phyloP scores from a whole-genome alignment of 2,888 invertebrate species.

The Ectemnius continuus region DNA sequence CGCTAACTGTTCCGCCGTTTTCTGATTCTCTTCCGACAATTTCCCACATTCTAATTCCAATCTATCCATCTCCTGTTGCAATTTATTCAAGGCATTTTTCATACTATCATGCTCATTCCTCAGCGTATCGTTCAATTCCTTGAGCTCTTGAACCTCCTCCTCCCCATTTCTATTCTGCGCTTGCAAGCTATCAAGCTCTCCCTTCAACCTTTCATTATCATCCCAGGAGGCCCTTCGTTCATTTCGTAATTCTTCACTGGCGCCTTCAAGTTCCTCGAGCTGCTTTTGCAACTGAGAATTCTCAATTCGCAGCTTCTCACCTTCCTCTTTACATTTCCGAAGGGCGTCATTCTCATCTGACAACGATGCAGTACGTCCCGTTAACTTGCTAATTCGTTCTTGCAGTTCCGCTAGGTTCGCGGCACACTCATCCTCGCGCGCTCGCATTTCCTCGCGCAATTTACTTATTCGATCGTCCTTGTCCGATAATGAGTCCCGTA shows the following conservation, averaged over 20 bases:
- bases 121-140: constrained; percentile 33
- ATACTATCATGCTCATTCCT: constrained; percentile 36
- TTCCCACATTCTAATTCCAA: constrained; percentile 35
- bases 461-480: constrained; percentile 61
- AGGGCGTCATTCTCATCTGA: constrained; percentile 45
- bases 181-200: constrained; percentile 17
- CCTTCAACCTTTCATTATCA: constrained; percentile 32
- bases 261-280: constrained; percentile 37
- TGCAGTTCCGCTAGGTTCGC: constrained; percentile 51
- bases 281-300: constrained; percentile 38
- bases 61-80: constrained; percentile 27
- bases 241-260: constrained; percentile 24
- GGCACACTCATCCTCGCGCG: constrained; percentile 32
- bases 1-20: constrained; percentile 14
- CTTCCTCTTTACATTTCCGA: constrained; percentile 26
- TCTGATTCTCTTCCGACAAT: constrained; percentile 21
- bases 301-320: constrained; percentile 41
- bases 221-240: constrained; percentile 4
- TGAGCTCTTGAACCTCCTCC: constrained; percentile 23
- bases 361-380: constrained; percentile 46
- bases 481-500: constrained; percentile 47
- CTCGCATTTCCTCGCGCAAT: constrained; percentile 57
- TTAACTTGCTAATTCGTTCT: constrained; percentile 51
- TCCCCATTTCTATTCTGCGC: constrained; percentile 44
- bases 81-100: constrained; percentile 27